Base-by-base conservation (phyloP, 2,113 vertebrate species). In the Malaclemys terrapin region DNA sequence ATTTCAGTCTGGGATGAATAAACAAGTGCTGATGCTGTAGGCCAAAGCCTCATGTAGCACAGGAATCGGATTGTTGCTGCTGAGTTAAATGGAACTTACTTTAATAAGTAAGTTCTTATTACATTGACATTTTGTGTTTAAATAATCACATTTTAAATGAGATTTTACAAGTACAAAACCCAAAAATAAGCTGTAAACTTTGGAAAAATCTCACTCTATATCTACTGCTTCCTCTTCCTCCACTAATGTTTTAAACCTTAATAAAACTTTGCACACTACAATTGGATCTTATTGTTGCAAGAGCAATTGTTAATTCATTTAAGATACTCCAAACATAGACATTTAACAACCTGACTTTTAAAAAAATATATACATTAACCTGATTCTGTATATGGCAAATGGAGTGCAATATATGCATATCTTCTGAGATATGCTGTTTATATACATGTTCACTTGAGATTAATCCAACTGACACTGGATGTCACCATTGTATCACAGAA, bases 381-480 rank as follows among this genome's bases (percentile, higher is more conserved):
- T 69, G 0, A 2, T 5, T 1, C 3, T 1, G 5, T 17, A 17
- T 27, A 3, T 72, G 25, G 14, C 42, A 80, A 47, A 2, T 2
- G 0, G 56, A 54, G 76, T 47, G 50, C 38, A 31, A 3, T 31
- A 10, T 0, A 2, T 4, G 22, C 0, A 1, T 75, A 2, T 5
- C 59, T 78, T 4, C 6, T 52, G n/a, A 50, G 87, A 10, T 49
- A 1, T 5, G 13, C 16, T 81, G 38, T 31, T 1, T 14, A 1
- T 92, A 13, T 31, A 3, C 82, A 1, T 3, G 12, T 79, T 92
- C 53, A 24, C 85, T 57, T 94, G 95, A 97, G 90, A 95, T 96
- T 89, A 20, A 56, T 20, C 52, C 45, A 45, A 56, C 94, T 88
- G 96, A 97, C 98, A 97, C 98, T 98, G 97, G 97, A 97, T 97